Evolutionary conservation across 2,113 vertebrate species (phyloP).

Genomic region (Mobula hypostoma): DNA sequence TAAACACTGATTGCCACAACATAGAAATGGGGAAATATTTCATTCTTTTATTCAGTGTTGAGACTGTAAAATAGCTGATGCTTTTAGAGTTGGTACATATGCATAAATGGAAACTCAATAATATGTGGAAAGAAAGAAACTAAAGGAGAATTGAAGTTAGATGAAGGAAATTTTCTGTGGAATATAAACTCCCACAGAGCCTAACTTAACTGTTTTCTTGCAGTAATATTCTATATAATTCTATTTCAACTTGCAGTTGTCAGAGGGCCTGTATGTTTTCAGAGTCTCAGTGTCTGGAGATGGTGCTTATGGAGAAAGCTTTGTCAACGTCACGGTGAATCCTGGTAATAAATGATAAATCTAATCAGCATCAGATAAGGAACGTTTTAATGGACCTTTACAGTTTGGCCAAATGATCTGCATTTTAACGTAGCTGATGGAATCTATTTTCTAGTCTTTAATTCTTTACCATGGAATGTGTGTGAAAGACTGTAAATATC

Average conservation of each 20-base stretch:
- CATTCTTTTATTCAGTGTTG: neutral
- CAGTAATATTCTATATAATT: neutral
- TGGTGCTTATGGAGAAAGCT: slow-evolving; percentile 61
- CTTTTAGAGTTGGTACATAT: neutral
- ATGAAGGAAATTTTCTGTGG: too few relatives aligned
- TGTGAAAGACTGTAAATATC: neutral
- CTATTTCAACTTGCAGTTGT: slow-evolving; percentile 52
- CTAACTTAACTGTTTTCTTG: neutral
- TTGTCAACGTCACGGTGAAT: slow-evolving; percentile 64
- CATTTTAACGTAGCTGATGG: neutral
- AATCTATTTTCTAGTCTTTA: neutral
- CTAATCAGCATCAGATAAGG: neutral
- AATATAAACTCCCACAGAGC: neutral
- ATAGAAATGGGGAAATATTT: neutral
- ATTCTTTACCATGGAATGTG: neutral
- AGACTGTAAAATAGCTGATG: neutral
- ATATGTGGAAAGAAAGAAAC: neutral
- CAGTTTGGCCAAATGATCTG: neutral
- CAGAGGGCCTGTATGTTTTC: slow-evolving; percentile 58
- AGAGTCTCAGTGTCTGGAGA: slow-evolving; percentile 61
- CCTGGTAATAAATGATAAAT: slow-evolving; percentile 54
- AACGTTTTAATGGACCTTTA: neutral
- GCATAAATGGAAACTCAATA: neutral
- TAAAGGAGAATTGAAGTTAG: neutral
- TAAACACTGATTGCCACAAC: neutral